Evolutionary conservation across 2,113 vertebrate species (phyloP).

Genomic region (Charina bottae): DNA sequence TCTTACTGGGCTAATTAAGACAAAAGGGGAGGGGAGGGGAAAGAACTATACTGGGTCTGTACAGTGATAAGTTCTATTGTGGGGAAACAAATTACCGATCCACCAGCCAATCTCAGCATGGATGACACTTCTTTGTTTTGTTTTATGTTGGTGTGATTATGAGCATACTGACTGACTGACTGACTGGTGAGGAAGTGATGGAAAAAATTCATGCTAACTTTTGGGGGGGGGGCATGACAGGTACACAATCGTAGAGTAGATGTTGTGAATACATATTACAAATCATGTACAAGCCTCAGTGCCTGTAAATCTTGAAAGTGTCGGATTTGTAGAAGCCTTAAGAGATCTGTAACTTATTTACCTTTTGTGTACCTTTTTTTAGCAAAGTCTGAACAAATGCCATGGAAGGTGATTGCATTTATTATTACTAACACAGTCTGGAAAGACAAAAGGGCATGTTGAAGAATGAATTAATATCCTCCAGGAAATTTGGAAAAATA

Average conservation of each 20-base stretch:
- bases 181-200: background rate
- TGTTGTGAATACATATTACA: constrained; percentile 24
- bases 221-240: background rate
- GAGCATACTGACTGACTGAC: constrained; percentile 21
- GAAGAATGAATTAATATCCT: rapidly evolving
- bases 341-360: constrained; percentile 23
- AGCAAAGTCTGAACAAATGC: background rate
- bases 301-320: constrained; percentile 13
- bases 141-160: constrained; percentile 36
- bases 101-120: constrained; percentile 32
- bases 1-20: no score
- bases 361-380: background rate
- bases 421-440: background rate
- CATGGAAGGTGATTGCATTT: constrained; percentile 11
- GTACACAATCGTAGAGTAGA: constrained; percentile 26
- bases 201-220: background rate
- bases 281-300: background rate
- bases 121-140: constrained; percentile 21
- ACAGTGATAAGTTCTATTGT: constrained; percentile 25
- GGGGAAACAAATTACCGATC: constrained; percentile 44
- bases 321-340: constrained; percentile 7
- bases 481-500: background rate
- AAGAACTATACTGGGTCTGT: background rate
- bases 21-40: background rate
- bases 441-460: background rate